Evolutionary conservation across 2,888 invertebrate species (phyloP), one percentile per base, ranked within the genome.

Genomic region (Leptinotarsa juncta): DNA sequence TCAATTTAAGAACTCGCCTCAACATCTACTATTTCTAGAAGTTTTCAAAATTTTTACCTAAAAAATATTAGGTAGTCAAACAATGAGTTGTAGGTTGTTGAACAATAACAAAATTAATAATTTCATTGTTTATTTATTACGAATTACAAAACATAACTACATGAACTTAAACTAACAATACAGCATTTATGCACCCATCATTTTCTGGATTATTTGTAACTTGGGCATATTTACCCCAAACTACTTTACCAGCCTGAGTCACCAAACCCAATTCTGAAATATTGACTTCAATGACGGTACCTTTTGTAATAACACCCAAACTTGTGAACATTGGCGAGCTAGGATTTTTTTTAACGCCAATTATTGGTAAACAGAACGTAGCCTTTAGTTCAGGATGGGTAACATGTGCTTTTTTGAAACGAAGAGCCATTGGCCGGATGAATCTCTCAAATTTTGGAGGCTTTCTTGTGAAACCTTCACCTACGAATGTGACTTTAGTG

Each of bases 221-320:
- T 89, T 99, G 99, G 0, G 99, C 99, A 87, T 97, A 99, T 90
- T 99, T 99, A 75, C 99, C 99, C 99, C 99, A 99, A 0, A 99
- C 97, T 67, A 99, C 98, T 92, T 98, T 99, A 76, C 99, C 99
- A 12, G 97, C 96, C 87, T 98, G 98, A 1, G 99, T 99, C 1
- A 99, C 99, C 77, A 99, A 90, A 90, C 99, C 99, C 78, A 99
- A 90, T 89, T 99, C 99, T 7, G 97, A 98, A 82, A 99, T 97
- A 87, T 99, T 99, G 0, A 99, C 95, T 91, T 99, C 98, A 74
- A 99, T 94, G 0, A 99, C 94, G 1, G 98, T 99, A 86, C 98
- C 98, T 89, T 99, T 99, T 0, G 99, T 99, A 70, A 99, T 98
- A 4, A 99, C 98, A 2, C 99, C 99, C 72, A 99, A 90, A 75